Conservation (phyloP, 2,797 vertebrate genomes). For the Semotilus atromaculatus region DNA sequence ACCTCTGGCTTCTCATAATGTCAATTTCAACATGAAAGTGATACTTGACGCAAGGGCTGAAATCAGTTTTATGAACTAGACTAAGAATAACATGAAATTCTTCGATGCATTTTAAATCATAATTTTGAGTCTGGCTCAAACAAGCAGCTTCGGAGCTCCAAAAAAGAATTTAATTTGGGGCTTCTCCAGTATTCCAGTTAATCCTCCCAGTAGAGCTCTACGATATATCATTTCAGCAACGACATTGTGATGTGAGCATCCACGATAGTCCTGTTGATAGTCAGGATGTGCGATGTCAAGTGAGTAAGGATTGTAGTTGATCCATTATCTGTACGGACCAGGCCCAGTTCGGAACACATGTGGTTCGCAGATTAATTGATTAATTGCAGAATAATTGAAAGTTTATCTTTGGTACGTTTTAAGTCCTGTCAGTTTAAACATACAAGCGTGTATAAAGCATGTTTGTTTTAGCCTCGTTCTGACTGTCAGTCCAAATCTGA, state of each 20-base stretch:
- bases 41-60: slow-evolving; percentile 28
- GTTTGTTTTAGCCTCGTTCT: no score
- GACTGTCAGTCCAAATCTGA: no score
- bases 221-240: neutral
- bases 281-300: neutral
- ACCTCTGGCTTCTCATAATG: slow-evolving; percentile 21
- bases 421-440: neutral
- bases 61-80: slow-evolving; percentile 45
- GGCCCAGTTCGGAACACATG: neutral
- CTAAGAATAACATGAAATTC: slow-evolving; percentile 46
- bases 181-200: slow-evolving; percentile 17
- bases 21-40: slow-evolving; percentile 21
- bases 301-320: neutral
- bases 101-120: slow-evolving; percentile 44
- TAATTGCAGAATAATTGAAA: neutral
- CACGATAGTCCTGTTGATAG: neutral
- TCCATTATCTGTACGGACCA: neutral
- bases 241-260: neutral
- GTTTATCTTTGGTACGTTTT: neutral
- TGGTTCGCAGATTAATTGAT: no score
- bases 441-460: neutral
- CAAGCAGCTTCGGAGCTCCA: slow-evolving; percentile 12
- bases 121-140: slow-evolving; percentile 40
- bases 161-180: neutral
- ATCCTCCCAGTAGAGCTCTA: neutral